Base-by-base conservation (phyloP, 2,113 vertebrate genomes). In the Takifugu bimaculatus region DNA sequence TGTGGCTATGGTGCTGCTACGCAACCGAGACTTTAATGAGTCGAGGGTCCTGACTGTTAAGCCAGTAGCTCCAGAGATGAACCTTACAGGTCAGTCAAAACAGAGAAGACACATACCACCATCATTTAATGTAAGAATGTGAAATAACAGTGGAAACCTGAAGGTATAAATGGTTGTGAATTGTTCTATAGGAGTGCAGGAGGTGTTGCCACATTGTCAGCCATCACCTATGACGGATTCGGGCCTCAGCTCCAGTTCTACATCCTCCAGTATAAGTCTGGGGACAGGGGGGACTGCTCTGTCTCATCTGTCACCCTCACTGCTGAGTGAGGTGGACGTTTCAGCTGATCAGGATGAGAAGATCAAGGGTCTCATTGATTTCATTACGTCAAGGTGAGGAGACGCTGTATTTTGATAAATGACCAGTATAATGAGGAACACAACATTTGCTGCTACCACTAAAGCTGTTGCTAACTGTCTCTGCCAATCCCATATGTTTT, bases 201-300 rank as follows among this genome's bases (percentile, higher is more conserved):
- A 98, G 77, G 87, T 95, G 78, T 87, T 94, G 81, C 92, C 96
- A 13, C 95, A 99, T 55, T 94, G 93, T 90, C 96, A 99, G 90
- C 93, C 94, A 42, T 99, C 97, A 63, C 96, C 96, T 7, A 95
- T 98, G 96, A 99, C 96, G 0, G 97, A 98, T 92, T 99, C 97
- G 50, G 96, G 96, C 87, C 93, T 99, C 75, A 99, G 97, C 88
- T 95, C 94, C 57, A 96, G 95, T 88, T 99, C 97, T 91, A 99
- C 97, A 56, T 98, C 96, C 68, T 98, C 97, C 87, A 98, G 97
- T 79, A 96, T 98, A 86, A 99, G 96, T 81, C 91, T 97, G 50
- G 96, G 96, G 64, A 90, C 92, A 0, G 85, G 82, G 7, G 78
- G 78, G 26, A 77, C 90, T 15, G 91, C 90, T 83, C 84, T 96